phyloP scores from a whole-genome alignment of 1,140 invertebrate species.

The Drosophila biarmipes region DNA sequence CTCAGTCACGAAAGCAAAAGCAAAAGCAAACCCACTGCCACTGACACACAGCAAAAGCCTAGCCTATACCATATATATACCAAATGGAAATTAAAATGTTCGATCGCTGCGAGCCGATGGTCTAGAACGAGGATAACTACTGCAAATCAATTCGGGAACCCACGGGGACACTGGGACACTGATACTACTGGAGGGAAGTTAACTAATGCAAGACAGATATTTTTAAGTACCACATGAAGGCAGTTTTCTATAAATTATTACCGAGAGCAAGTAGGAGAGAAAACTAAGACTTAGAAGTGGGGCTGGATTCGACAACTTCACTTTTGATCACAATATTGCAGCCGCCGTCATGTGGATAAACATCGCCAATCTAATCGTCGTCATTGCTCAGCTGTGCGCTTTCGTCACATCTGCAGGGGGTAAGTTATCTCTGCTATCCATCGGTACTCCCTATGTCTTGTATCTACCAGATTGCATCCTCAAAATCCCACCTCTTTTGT shows the following conservation, averaged over 20 bases:
- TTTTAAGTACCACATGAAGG: slow-evolving; percentile 30
- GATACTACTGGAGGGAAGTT: slow-evolving; percentile 13
- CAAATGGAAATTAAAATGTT: background rate
- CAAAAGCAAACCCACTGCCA: slow-evolving; percentile 11
- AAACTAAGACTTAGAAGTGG: slow-evolving; percentile 40
- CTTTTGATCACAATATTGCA: slow-evolving; percentile 34
- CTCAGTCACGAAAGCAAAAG: slow-evolving; percentile 3
- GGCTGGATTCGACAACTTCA: slow-evolving; percentile 32
- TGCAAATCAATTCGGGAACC: slow-evolving; percentile 5
- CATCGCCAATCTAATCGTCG: slow-evolving; percentile 46
- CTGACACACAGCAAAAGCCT: background rate
- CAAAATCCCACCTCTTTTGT: too few species aligned
- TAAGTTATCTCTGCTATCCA: slow-evolving; percentile 39
- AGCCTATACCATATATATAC: background rate
- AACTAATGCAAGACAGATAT: slow-evolving; percentile 12
- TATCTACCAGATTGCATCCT: too few species aligned
- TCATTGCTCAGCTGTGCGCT: slow-evolving; percentile 61
- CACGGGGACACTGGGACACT: background rate
- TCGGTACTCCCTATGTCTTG: too few species aligned
- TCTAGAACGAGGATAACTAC: background rate
- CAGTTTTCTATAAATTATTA: slow-evolving; percentile 29
- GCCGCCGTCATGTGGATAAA: slow-evolving; percentile 68
- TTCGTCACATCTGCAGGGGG: slow-evolving; percentile 64
- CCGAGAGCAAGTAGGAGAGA: slow-evolving; percentile 33
- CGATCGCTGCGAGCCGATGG: too few species aligned